Evolutionary conservation across 1,140 invertebrate species (phyloP).

Genomic region (honey bee (Apis mellifera)): Amel_HAv3.1 CM009931.2:7475001-7475500

Average conservation of each 20-base stretch:
- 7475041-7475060: constrained; percentile 41
- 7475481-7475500: too few species aligned
- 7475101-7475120: constrained; percentile 51
- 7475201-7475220: constrained; percentile 69
- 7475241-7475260: background rate
- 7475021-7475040: too few species aligned
- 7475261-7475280: constrained; percentile 23
- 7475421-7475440: constrained; percentile 56
- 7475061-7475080: constrained; percentile 61
- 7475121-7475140: constrained; percentile 72
- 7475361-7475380: constrained; percentile 72
- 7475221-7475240: constrained; percentile 48
- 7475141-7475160: constrained; percentile 66
- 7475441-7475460: too few species aligned
- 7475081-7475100: constrained; percentile 32
- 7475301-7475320: background rate
- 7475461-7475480: too few species aligned
- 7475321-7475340: constrained; percentile 16
- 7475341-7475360: constrained; percentile 59
- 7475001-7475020: background rate
- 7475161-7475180: constrained; percentile 6
- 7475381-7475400: background rate
- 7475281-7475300: constrained; percentile 21
- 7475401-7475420: constrained; percentile 64
- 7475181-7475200: constrained; percentile 55